Evolutionary conservation across 92 coral and sea anemone genomes (phyloP), one percentile per base, ranked within the genome.

Genomic region (Porites cylindrica): DNA sequence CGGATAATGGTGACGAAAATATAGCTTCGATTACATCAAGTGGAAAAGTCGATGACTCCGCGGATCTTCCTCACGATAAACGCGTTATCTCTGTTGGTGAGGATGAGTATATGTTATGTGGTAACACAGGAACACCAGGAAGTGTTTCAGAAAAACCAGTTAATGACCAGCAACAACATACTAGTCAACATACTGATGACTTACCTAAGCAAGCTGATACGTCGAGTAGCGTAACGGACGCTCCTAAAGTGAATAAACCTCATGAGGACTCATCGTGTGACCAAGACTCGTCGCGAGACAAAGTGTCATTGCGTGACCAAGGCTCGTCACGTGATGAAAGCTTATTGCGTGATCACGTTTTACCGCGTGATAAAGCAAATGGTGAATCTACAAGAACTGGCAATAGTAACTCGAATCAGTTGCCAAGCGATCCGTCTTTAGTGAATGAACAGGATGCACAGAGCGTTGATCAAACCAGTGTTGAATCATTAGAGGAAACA

Each of bases 71-170:
- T 14, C 23, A 4, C 10, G 76, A 65, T 23, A 38, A 71, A 62
- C 26, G 54, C 63, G 87, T 62, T 26, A 70, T 90, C 66, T 56
- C 77, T 17, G 70, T 90, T 75, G 91, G 91, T 11, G 72, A 86
- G 78, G 79, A 74, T 11, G 92, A 90, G 60, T 56, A 56, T 4
- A 82, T 90, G 58, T 79, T 79, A 54, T 85, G 92, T 29, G 77
- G 86, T 43, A 70, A 75, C 14, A 64, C 86, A 21, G 91, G 91
- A 47, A 59, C 23, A 51, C 84, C 83, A 1, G 83, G 78, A 52
- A 19, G 89, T 24, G 73, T 61, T n/a, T 64, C 79, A 13, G 92
- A 82, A 54, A 66, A 50, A 26, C 86, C 91, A 1, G 64, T 72
- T 66, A 21, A 81, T 56, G 66, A 16, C 77, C 10, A 18, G 66